Base-by-base conservation (phyloP, 1,140 invertebrate species). In the Ceratosolen solmsi region DNA sequence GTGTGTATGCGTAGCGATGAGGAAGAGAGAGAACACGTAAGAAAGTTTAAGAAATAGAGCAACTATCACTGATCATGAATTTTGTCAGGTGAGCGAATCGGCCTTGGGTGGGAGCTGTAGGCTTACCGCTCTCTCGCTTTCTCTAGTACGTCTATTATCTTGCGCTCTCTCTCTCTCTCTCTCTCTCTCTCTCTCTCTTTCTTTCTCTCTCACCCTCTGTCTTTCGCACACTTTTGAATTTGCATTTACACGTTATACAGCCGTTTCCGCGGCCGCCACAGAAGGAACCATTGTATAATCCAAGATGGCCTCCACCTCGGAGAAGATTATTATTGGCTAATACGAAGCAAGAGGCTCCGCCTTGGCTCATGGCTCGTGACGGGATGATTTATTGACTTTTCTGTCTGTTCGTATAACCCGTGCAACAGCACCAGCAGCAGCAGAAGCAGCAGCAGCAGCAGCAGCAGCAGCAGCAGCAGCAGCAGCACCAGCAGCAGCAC, bases 281-380 rank as follows among this genome's bases (percentile, higher is more conserved):
- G 89, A 92, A 91, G 91, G 90, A 91, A 91, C 91, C 90, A 92
- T 92, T 92, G 91, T 92, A 92, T 91, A 89, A 90, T 91, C 90
- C 91, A 93, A 93, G 92, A 93, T 93, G 92, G 92, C 92, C 91
- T 89, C 92, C 89, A 90, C 89, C 88, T 90, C 88, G 87, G 87
- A 91, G 90, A 91, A 91, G 91, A 92, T 92, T 93, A 93, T 93
- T 93, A 93, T 93, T 93, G 92, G 92, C 92, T 93, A 92, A 92
- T 92, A 92, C 92, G 89, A 92, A 90, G 91, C 89, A 89, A 92
- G 91, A 91, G 89, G 92, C 92, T 91, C 92, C 92, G 92, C 92
- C 92, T 93, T 92, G 89, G 90, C 90, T 92, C 91, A 91, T 91
- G 91, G 89, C 89, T 92, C 89, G 89, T 91, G 90, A 91, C 90